phyloP scores from a whole-genome alignment of 2,888 invertebrate genomes.

The Tiliacea citrago region DNA sequence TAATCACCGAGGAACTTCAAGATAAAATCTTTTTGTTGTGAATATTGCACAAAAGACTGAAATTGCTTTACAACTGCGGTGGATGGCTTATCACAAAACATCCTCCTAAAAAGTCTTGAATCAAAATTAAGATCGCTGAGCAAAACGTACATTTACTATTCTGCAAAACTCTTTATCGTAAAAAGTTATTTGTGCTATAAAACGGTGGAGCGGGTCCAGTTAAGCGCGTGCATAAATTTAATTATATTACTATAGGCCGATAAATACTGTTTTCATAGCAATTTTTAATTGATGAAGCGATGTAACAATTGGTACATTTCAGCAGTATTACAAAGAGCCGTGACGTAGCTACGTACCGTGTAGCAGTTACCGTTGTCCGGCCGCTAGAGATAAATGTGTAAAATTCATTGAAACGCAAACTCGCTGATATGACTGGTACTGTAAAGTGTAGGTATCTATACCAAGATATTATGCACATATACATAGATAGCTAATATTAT shows the following conservation, averaged over 20 bases:
- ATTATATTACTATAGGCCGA: constrained; percentile 56
- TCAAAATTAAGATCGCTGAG: constrained; percentile 67
- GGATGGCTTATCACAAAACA: constrained; percentile 70
- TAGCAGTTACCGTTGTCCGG: constrained; percentile 33
- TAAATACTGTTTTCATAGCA: constrained; percentile 54
- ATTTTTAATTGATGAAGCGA: constrained; percentile 57
- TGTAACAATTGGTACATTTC: constrained; percentile 40
- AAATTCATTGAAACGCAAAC: constrained; percentile 59
- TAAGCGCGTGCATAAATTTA: constrained; percentile 57
- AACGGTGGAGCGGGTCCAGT: constrained; percentile 45
- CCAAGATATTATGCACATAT: background rate
- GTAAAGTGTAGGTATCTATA: background rate
- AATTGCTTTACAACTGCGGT: constrained; percentile 75
- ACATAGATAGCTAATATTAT: constrained; percentile 17
- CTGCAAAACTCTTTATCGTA: constrained; percentile 54
- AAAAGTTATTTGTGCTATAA: constrained; percentile 52
- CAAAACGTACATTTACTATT: constrained; percentile 59
- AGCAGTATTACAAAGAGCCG: constrained; percentile 28
- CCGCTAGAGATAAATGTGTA: constrained; percentile 46
- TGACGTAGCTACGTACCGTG: constrained; percentile 6
- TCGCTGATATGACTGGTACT: constrained; percentile 27
- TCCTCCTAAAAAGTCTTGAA: constrained; percentile 69
- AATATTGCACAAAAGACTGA: constrained; percentile 74
- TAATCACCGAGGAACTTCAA: constrained; percentile 74
- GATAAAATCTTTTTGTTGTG: constrained; percentile 80